A percentile compares a stretch with the other conserved stretches of the same genome.
These are phyloP conservation scores for Orthosia cruda DNA, from an alignment of 2,888 invertebrate species.

Conservation along the genomic window DNA sequence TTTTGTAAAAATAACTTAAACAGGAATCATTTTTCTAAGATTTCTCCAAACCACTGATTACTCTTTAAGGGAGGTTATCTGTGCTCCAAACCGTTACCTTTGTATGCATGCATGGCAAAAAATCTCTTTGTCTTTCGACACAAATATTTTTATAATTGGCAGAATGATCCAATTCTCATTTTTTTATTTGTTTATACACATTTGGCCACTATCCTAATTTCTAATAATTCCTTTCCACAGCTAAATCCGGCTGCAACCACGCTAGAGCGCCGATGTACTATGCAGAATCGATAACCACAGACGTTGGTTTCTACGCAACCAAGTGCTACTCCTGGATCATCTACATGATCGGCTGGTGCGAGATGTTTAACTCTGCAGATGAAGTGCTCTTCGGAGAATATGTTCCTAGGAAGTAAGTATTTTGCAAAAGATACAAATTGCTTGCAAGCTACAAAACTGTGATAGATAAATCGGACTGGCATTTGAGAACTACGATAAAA, in stretches of 20 bases:
- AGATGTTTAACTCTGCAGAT: constrained; percentile 76
- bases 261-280: constrained; percentile 92
- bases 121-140: too few relatives aligned
- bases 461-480: neutral
- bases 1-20: neutral
- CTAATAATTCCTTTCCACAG: constrained; percentile 74
- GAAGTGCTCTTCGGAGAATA: constrained; percentile 90
- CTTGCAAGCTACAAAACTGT: constrained; percentile 13
- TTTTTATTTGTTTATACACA: too few relatives aligned
- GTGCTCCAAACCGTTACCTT: too few relatives aligned
- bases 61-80: too few relatives aligned
- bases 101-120: too few relatives aligned
- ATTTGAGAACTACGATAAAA: constrained; percentile 19
- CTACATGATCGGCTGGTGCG: constrained; percentile 90
- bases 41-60: neutral
- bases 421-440: neutral
- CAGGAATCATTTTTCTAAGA: neutral
- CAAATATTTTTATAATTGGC: too few relatives aligned
- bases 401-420: constrained; percentile 86
- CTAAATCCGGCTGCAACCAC: constrained; percentile 92
- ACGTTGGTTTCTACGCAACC: constrained; percentile 91
- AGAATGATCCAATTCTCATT: too few relatives aligned
- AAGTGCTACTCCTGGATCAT: too few relatives aligned
- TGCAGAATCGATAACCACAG: constrained; percentile 91
- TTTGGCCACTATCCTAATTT: neutral